Conservation (phyloP, 2,888 invertebrate species). For the Drepanosiphum platanoidis region DNA sequence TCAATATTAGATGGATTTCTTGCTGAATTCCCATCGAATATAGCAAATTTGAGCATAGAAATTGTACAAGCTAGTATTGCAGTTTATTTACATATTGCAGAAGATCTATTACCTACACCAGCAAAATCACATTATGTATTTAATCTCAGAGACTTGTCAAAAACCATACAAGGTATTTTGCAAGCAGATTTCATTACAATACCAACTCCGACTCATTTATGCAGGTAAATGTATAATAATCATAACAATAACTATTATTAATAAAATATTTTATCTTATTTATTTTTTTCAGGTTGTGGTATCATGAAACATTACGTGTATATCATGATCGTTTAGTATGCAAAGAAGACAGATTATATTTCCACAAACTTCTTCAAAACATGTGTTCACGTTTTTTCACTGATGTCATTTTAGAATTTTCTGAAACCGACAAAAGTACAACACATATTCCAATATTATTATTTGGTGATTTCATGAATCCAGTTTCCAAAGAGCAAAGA, state of each 20-base stretch:
- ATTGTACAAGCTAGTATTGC: constrained; percentile 86
- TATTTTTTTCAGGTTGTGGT: constrained; percentile 80
- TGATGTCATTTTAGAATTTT: constrained; percentile 71
- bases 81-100: constrained; percentile 83
- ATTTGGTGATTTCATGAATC: constrained; percentile 95
- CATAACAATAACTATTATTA: neutral
- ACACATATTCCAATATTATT: constrained; percentile 77
- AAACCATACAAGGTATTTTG: constrained; percentile 81
- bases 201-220: constrained; percentile 82
- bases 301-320: constrained; percentile 91
- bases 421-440: constrained; percentile 70
- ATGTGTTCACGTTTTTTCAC: constrained; percentile 76
- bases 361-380: constrained; percentile 45
- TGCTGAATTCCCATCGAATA: constrained; percentile 9
- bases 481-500: constrained; percentile 88
- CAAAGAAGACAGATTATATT: constrained; percentile 73
- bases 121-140: constrained; percentile 94
- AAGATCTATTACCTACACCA: constrained; percentile 88
- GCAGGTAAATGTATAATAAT: constrained; percentile 24
- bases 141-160: constrained; percentile 91
- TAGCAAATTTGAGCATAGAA: constrained; percentile 69
- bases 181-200: constrained; percentile 74
- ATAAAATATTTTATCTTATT: neutral
- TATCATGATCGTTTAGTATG: constrained; percentile 93
- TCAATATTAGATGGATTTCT: constrained; percentile 66